Base-by-base conservation (phyloP, 1,140 invertebrate species). In the Diorhabda elongata region DNA sequence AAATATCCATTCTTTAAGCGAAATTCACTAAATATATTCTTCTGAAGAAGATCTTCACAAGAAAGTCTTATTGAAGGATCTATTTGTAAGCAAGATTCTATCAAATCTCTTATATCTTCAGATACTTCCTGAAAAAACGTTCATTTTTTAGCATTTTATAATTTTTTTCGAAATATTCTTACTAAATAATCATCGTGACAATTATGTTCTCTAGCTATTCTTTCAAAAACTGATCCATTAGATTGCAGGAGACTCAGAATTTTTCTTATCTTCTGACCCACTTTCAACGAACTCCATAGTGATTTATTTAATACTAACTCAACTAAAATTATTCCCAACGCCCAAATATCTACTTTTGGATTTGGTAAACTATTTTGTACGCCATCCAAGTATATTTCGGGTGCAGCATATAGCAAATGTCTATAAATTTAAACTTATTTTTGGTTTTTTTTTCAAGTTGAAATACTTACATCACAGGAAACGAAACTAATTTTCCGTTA, bases 271-370 rank as follows among this genome's bases (percentile, higher is more conserved):
- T 88, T 87, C 70, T 91, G 89, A 2, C 87, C 85, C 6, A 93
- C 83, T 79, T 93, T 93, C 5, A 92, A 81, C 68, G 86, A 87
- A 43, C 84, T 78, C 91, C 92, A 94, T 7, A 95, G 81, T 56
- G 84, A 80, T 71, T 82, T 82, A 43, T 86, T 83, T 61, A 94
- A 81, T 73, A 90, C 81, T 8, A 93, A 79, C 82, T 98, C 94
- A 3, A 92, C 83, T 44, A 97, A 78, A 58, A 98, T 90, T 42
- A 98, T 90, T 59, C 94, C 96, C 66, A 97, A 82, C 3, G 94
- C 91, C 96, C 96, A 98, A 5, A 95, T 86, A 84, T 98, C 96
- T 58, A 88, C 88, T 82, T 94, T 91, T 3, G 86, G 84, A 44
- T 90, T 87, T 68, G 76, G 77, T 73, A 71, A 68, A 59, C 69